Conservation (phyloP, 2,888 invertebrate species). For the Choristoneura rosaceana region DNA sequence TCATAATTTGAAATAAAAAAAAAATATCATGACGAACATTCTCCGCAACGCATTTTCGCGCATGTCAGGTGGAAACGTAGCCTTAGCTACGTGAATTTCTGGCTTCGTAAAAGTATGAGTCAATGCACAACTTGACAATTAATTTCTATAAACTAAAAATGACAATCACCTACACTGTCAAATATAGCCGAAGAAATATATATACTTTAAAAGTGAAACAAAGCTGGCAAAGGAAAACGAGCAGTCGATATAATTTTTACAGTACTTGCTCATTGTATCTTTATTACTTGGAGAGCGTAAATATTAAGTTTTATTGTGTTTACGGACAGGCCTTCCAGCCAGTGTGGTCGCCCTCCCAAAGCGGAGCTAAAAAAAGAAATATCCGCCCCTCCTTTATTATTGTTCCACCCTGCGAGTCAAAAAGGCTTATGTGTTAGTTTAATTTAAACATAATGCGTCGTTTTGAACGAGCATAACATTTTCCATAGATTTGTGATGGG, state of each 20-base stretch:
- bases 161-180: conserved; percentile 48
- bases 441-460: conserved; percentile 13
- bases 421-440: conserved; percentile 7
- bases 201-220: conserved; percentile 40
- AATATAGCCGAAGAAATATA: conserved; percentile 44
- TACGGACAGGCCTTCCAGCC: conserved; percentile 71
- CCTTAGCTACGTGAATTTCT: too few relatives aligned
- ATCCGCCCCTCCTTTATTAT: conserved; percentile 60
- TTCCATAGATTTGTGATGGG: conserved; percentile 65
- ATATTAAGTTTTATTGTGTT: conserved; percentile 83
- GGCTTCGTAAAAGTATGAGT: conserved; percentile 56
- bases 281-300: conserved; percentile 79
- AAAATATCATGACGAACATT: too few relatives aligned
- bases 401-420: conserved; percentile 2
- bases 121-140: conserved; percentile 78
- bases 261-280: conserved; percentile 77
- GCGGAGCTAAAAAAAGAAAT: conserved; percentile 65
- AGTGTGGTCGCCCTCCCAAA: conserved; percentile 82
- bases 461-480: conserved; percentile 23
- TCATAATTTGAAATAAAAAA: too few relatives aligned
- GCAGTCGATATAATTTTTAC: conserved; percentile 64
- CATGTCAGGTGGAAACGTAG: too few relatives aligned
- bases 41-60: too few relatives aligned
- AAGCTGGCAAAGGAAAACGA: conserved; percentile 54
- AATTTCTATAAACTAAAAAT: conserved; percentile 63